Evolutionary conservation across 2,797 vertebrate species (phyloP).

Genomic region (Megalops cyprinoides): DNA sequence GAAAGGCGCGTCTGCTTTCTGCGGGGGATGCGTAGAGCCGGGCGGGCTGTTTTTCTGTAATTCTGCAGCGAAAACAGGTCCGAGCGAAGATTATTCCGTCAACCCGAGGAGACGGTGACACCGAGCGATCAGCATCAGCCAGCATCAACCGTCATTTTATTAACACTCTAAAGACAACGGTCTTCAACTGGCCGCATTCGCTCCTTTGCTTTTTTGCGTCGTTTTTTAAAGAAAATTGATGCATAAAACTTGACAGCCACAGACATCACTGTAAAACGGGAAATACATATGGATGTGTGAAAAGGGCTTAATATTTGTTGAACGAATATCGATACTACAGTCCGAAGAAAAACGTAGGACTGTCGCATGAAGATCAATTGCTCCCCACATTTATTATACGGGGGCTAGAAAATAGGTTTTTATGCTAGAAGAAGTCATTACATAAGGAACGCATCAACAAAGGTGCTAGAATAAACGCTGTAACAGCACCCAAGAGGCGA

Average conservation of each 20-base stretch:
- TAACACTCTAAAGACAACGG: conserved; percentile 4
- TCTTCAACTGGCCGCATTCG: not conserved
- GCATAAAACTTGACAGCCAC: not conserved
- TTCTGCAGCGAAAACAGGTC: conserved; percentile 27
- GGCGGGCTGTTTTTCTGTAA: conserved; percentile 27
- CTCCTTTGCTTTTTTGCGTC: not conserved
- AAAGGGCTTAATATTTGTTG: not conserved
- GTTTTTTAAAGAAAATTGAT: not conserved
- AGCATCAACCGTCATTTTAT: conserved; percentile 43
- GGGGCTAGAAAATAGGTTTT: conserved; percentile 2
- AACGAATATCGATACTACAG: not conserved
- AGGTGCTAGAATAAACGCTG: conserved; percentile 38
- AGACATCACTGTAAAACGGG: conserved; percentile 19
- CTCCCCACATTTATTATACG: conserved; percentile 15
- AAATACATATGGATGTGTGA: conserved; percentile 20
- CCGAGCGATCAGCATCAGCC: conserved; percentile 49
- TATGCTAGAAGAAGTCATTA: conserved; percentile 20
- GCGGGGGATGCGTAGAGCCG: conserved; percentile 47
- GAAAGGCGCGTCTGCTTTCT: conserved; percentile 28
- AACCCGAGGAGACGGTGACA: conserved; percentile 61
- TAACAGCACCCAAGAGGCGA: conserved; percentile 19
- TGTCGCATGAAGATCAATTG: conserved; percentile 27
- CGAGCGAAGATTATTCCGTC: conserved; percentile 67
- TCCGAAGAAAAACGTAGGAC: conserved; percentile 17
- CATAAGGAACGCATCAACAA: conserved; percentile 36